These are phyloP conservation scores for Panurus biarmicus DNA, from an alignment of 2,113 vertebrate genomes.

Conservation along the genomic window DNA sequence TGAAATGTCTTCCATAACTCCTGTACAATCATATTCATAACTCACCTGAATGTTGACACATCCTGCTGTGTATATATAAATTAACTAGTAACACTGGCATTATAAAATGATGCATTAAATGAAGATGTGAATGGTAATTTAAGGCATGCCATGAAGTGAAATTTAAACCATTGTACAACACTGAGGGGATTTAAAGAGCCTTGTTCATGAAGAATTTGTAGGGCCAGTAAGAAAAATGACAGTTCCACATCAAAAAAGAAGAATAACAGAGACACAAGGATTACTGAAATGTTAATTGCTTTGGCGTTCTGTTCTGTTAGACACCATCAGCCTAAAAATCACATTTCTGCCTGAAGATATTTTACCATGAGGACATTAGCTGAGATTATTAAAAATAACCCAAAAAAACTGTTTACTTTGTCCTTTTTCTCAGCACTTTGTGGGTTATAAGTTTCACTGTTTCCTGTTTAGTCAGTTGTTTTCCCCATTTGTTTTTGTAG, in stretches of 20 bases:
- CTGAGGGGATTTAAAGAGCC: slow-evolving; percentile 23
- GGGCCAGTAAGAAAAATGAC: slow-evolving; percentile 47
- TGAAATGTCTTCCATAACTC: slow-evolving; percentile 62
- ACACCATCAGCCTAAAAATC: slow-evolving; percentile 34
- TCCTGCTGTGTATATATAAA: slow-evolving; percentile 58
- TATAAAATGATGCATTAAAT: slow-evolving; percentile 65
- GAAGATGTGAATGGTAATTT: slow-evolving; percentile 61
- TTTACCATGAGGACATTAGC: neutral
- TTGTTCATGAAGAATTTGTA: slow-evolving; percentile 18
- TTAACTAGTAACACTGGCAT: slow-evolving; percentile 62
- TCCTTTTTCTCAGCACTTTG: slow-evolving; percentile 44
- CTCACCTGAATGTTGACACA: slow-evolving; percentile 64
- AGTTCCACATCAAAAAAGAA: slow-evolving; percentile 32
- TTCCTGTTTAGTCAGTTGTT: slow-evolving; percentile 66
- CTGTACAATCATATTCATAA: slow-evolving; percentile 55
- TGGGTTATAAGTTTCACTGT: slow-evolving; percentile 32
- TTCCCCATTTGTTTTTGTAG: slow-evolving; percentile 52
- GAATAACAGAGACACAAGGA: slow-evolving; percentile 1
- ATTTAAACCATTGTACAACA: slow-evolving; percentile 51
- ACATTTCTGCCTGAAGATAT: neutral
- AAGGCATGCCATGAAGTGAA: slow-evolving; percentile 61
- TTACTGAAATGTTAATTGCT: slow-evolving; percentile 48
- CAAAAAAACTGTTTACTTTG: slow-evolving; percentile 7
- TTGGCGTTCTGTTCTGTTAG: slow-evolving; percentile 37
- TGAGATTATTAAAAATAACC: neutral